phyloP scores from a whole-genome alignment of 2,113 vertebrate species.

The Nycticebus coucang region DNA sequence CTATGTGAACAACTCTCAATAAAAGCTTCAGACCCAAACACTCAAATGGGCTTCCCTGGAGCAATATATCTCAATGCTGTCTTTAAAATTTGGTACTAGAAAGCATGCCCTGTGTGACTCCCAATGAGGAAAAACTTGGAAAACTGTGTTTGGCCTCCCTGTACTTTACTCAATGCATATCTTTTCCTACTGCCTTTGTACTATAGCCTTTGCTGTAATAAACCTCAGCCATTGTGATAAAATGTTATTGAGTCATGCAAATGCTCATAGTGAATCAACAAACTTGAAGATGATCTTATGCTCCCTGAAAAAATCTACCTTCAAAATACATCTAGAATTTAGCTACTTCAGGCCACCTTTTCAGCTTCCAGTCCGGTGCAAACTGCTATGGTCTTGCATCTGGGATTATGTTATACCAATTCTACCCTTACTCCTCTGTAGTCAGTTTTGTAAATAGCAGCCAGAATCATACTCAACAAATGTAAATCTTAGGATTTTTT shows the following conservation, averaged over 20 bases:
- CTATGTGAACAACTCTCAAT: background rate
- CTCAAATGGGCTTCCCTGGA: background rate
- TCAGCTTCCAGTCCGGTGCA: background rate
- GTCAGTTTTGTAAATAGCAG: conserved; percentile 3
- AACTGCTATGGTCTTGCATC: background rate
- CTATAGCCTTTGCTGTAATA: background rate
- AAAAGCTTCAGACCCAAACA: background rate
- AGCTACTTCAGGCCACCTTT: background rate
- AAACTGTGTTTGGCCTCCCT: background rate
- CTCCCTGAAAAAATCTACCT: background rate
- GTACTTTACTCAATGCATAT: background rate
- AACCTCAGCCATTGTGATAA: background rate
- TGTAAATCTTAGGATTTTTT: background rate
- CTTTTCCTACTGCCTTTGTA: background rate
- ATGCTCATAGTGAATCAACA: background rate
- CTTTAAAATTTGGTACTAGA: background rate
- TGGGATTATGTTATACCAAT: background rate
- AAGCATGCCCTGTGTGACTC: background rate
- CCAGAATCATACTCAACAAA: background rate
- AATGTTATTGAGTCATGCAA: background rate
- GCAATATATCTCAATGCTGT: background rate
- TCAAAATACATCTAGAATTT: conserved; percentile 7
- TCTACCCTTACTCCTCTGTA: background rate
- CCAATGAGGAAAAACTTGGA: background rate
- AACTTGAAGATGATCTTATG: background rate